Base-by-base conservation (phyloP, 2,113 vertebrate species). In the Phylloscopus whistleri region DNA sequence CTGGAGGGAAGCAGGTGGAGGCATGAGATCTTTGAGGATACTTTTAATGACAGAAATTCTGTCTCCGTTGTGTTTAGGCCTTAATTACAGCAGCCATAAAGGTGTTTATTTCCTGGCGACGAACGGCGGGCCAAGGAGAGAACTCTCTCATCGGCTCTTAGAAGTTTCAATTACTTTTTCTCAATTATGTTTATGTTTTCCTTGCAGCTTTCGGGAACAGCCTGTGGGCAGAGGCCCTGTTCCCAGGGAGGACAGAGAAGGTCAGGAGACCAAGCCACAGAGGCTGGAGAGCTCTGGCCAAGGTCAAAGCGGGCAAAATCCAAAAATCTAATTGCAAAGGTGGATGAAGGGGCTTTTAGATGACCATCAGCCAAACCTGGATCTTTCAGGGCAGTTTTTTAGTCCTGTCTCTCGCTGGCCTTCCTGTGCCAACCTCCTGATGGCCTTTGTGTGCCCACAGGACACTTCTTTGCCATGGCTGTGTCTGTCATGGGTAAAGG, bases 81-180 rank as follows among this genome's bases (percentile, higher is more conserved):
- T 16, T 95, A 95, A 96, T 95, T 95, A 93, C 48, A 74, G 82
- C 43, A 26, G 78, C 63, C 48, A 69, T 85, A 66, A 91, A 93
- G 63, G 78, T 66, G 43, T 93, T 97, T 91, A 76, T 96, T 97
- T 94, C 84, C 91, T 80, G 59, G 53, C 13, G 21, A 91, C 58
- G 90, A 89, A 85, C 9, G 81, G 78, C 58, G 30, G 94, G 67
- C 84, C 93, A 89, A 95, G 90, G 72, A 94, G 84, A 89, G 80
- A 95, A 80, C 44, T 69, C 75, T 95, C 93, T 69, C 94, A 62
- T 76, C 93, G 83, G 1, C 55, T 51, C 68, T 63, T 59, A 14
- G 11, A 77, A 80, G 73, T 92, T 90, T 89, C 91, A 84, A 70
- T 95, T 96, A 84, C 58, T 58, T 89, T 89, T 63, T 60, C 44